Evolutionary conservation across 35 echinoderm and acorn worm species (phyloP).

Genomic region (Apostichopus parvimensis): DNA sequence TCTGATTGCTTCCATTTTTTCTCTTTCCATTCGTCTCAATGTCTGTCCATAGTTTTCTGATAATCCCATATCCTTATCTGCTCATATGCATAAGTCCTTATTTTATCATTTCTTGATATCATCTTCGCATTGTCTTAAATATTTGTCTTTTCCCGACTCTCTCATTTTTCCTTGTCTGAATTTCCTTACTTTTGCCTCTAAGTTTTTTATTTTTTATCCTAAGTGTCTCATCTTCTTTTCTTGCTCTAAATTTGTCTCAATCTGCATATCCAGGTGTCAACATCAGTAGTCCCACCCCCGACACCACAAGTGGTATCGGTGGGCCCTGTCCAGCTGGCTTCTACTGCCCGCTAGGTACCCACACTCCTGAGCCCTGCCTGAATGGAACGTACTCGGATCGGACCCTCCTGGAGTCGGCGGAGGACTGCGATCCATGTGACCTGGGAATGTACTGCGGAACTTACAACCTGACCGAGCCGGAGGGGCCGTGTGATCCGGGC

Average conservation of each 20-base stretch:
- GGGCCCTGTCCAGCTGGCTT: slow-evolving; percentile 89
- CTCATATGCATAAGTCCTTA: no score
- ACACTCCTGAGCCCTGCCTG: slow-evolving; percentile 67
- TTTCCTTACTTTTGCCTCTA: no score
- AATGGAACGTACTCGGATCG: slow-evolving; percentile 91
- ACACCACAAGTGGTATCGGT: slow-evolving; percentile 85
- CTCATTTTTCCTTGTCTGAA: no score
- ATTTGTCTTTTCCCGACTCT: no score
- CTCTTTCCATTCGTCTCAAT: no score
- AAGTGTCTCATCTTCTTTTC: neutral
- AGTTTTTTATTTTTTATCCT: no score
- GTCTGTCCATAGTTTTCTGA: no score
- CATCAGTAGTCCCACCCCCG: slow-evolving; percentile 78
- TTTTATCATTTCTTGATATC: no score
- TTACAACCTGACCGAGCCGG: slow-evolving; percentile 79
- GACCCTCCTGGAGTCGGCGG: slow-evolving; percentile 31
- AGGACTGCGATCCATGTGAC: slow-evolving; percentile 82
- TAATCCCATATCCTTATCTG: no score
- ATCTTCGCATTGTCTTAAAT: no score
- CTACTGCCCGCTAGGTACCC: slow-evolving; percentile 78
- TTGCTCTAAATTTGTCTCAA: neutral
- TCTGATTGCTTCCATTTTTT: no score
- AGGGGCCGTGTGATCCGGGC: slow-evolving; percentile 79
- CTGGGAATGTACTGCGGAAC: slow-evolving; percentile 80
- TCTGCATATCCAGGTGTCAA: slow-evolving; percentile 72